These are phyloP conservation scores for Corythaixoides concolor DNA, from an alignment of 2,113 vertebrate species.

Conservation along the genomic window DNA sequence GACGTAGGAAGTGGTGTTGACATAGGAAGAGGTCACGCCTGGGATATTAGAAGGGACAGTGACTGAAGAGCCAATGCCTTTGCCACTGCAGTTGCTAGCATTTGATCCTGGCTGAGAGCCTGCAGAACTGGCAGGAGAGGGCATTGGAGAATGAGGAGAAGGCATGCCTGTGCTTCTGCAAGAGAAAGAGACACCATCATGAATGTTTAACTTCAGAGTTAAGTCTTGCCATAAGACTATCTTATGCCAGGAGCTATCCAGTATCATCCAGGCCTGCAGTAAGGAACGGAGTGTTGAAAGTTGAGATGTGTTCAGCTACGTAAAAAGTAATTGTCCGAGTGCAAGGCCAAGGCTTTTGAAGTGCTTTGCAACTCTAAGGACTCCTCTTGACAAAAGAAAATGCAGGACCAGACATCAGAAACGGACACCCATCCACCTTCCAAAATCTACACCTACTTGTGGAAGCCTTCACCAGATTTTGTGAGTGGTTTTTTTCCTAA, in stretches of 20 bases:
- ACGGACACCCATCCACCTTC: not conserved
- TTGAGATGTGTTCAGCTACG: not conserved
- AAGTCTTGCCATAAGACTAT: not conserved
- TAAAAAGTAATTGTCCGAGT: not conserved
- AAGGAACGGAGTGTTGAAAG: not conserved
- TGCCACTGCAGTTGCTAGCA: constrained; percentile 53
- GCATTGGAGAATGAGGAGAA: constrained; percentile 78
- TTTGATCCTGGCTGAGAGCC: constrained; percentile 73
- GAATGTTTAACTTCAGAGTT: not conserved
- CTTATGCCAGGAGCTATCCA: not conserved
- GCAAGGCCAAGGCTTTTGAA: not conserved
- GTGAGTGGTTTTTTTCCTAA: not conserved
- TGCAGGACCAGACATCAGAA: not conserved
- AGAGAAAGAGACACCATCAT: not conserved
- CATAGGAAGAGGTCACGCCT: constrained; percentile 83
- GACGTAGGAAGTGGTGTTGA: constrained; percentile 89
- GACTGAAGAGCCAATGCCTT: constrained; percentile 53
- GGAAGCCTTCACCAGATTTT: not conserved
- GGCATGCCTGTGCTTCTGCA: constrained; percentile 80
- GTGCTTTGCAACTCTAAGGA: not conserved
- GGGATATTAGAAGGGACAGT: constrained; percentile 81
- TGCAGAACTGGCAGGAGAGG: constrained; percentile 79
- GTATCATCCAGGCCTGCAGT: not conserved
- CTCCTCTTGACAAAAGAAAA: not conserved
- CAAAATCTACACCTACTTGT: not conserved